These are phyloP conservation scores for Meta bourneti DNA, from an alignment of 2,888 invertebrate species.

Conservation along the genomic window DNA sequence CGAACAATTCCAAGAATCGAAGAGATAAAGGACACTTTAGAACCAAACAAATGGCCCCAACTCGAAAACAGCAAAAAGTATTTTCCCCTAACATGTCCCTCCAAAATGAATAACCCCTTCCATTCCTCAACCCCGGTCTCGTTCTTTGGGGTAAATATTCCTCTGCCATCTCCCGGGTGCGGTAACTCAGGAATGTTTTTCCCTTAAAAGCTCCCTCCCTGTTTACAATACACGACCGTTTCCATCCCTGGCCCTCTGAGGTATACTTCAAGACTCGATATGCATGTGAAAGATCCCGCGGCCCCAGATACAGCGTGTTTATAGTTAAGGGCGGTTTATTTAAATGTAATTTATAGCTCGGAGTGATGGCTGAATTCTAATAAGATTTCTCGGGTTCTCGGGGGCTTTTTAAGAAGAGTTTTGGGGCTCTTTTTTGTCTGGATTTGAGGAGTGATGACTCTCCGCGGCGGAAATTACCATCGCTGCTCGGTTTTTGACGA, in stretches of 20 bases:
- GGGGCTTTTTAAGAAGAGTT: neutral
- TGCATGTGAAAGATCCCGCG: slow-evolving; percentile 9
- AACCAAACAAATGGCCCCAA: neutral
- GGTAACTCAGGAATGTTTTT: slow-evolving; percentile 33
- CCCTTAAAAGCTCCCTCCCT: slow-evolving; percentile 11
- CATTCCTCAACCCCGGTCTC: slow-evolving; percentile 34
- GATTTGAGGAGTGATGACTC: slow-evolving; percentile 3
- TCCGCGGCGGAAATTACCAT: too few relatives aligned
- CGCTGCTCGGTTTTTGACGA: neutral
- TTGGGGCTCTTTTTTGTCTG: neutral
- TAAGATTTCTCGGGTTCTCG: slow-evolving; percentile 9
- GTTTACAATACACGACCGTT: neutral
- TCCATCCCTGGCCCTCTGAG: neutral
- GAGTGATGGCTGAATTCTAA: slow-evolving; percentile 33
- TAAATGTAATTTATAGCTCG: slow-evolving; percentile 59
- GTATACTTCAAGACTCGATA: slow-evolving; percentile 18
- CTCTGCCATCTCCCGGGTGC: slow-evolving; percentile 21
- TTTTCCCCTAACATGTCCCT: neutral
- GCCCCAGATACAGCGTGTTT: neutral
- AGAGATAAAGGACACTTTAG: neutral
- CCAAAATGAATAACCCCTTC: slow-evolving; percentile 9
- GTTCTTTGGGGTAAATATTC: slow-evolving; percentile 19
- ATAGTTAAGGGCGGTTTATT: slow-evolving; percentile 55
- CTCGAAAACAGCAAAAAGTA: neutral
- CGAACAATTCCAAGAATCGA: too few relatives aligned